These are phyloP conservation scores for Xiphophorus hellerii DNA, from an alignment of 2,113 vertebrate genomes.

Conservation along the genomic window DNA sequence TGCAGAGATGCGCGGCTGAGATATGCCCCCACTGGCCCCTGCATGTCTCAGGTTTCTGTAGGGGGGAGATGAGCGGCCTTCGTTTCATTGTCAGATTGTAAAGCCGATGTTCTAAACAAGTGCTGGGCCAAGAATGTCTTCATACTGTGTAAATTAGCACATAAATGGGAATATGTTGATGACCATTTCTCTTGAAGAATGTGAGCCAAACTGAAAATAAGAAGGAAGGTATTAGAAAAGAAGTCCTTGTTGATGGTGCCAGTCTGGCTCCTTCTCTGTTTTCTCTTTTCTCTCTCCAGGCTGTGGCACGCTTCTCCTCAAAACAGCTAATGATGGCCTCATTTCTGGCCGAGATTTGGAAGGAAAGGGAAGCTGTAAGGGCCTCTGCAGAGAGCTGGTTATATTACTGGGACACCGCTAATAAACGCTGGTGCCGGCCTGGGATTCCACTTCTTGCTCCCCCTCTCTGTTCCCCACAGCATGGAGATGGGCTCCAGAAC, in stretches of 20 bases:
- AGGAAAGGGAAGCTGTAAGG: slow-evolving; percentile 70
- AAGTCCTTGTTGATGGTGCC: slow-evolving; percentile 2
- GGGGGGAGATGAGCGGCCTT: no score
- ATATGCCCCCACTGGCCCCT: slow-evolving; percentile 1
- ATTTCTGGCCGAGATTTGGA: slow-evolving; percentile 62
- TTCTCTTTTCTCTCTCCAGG: slow-evolving; percentile 21
- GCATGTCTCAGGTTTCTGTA: slow-evolving; percentile 5
- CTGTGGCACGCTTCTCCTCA: slow-evolving; percentile 45
- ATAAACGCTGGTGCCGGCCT: slow-evolving; percentile 60
- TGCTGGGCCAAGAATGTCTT: no score
- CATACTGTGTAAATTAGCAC: no score
- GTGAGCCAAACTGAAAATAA: not conserved
- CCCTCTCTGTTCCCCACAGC: slow-evolving; percentile 1
- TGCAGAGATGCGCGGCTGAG: slow-evolving; percentile 19
- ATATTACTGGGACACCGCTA: slow-evolving; percentile 22
- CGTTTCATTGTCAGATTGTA: no score
- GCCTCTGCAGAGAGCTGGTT: slow-evolving; percentile 68
- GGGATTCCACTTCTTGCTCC: slow-evolving; percentile 49
- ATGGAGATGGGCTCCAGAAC: slow-evolving; percentile 11
- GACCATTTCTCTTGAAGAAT: not conserved
- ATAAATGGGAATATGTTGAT: not conserved
- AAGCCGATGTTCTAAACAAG: no score
- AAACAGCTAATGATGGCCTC: slow-evolving; percentile 61
- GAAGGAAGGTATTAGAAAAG: no score
- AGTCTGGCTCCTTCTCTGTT: slow-evolving; percentile 39